phyloP scores from a whole-genome alignment of 2,797 vertebrate species.

The Neomorphus geoffroyi region DNA sequence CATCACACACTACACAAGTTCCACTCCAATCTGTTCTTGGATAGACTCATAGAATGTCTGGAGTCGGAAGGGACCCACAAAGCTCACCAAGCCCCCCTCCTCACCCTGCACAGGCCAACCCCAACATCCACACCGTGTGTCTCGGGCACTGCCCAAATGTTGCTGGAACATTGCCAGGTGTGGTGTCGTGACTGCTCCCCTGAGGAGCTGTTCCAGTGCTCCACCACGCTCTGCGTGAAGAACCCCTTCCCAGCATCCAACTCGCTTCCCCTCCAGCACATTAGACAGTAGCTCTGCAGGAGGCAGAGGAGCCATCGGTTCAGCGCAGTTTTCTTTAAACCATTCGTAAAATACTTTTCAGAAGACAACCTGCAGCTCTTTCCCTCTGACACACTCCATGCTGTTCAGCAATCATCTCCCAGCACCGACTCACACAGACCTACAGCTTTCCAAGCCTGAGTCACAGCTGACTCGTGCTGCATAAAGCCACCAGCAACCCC shows the following conservation, averaged over 20 bases:
- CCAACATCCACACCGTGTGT: too few species aligned
- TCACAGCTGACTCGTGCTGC: not conserved
- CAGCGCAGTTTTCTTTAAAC: not conserved
- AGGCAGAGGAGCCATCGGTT: not conserved
- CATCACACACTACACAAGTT: not conserved
- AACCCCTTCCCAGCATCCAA: too few species aligned
- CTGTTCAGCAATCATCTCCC: not conserved
- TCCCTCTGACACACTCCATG: rapidly evolving
- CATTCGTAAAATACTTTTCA: not conserved
- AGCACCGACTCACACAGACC: not conserved
- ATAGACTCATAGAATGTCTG: not conserved
- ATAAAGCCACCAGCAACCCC: not conserved
- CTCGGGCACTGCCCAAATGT: too few species aligned
- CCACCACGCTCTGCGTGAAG: too few species aligned
- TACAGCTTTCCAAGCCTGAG: not conserved
- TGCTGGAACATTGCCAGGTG: too few species aligned
- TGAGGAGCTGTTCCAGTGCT: too few species aligned
- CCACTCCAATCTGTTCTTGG: not conserved
- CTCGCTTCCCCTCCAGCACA: too few species aligned
- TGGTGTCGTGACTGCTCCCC: too few species aligned
- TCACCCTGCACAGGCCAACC: too few species aligned
- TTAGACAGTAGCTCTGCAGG: not conserved
- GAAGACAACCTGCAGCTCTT: not conserved
- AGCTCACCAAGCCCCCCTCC: too few species aligned
- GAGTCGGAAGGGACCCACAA: too few species aligned